Base-by-base conservation (phyloP, 2,888 invertebrate genomes). In the Spodoptera littoralis region DNA sequence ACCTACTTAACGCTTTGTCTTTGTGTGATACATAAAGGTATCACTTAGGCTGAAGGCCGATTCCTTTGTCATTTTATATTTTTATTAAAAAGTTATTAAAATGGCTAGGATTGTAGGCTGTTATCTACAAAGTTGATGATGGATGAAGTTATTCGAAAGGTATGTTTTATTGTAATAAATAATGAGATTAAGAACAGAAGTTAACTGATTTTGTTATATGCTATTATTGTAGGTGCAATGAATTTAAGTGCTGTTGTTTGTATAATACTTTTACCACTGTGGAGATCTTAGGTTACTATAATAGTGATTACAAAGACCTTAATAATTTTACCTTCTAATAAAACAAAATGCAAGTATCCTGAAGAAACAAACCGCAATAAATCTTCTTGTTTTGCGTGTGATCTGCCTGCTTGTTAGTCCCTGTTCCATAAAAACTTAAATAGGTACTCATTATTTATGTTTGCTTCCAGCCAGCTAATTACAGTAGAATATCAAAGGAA, bases 121-220 rank as follows among this genome's bases (percentile, higher is more conserved):
- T 36, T 55, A 50, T 47, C 45, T 62, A 42, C 65, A 48, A 64
- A 88, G 83, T 70, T 87, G 88, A 90, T 75, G 56, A 92, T 92
- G 91, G 86, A 84, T 79, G 84, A 80, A 58, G 74, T 77, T 56
- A 83, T 62, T 56, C 46, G 54, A 18, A 83, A 77, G 79, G 84
- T 84, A 81, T 24, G 44, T 30, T 18, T 18, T 8, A 43, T 47
- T 51, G 43, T 42, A 70, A 47, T 24, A 30, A 22, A 3, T 42
- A 51, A 43, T 11, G 1, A 11, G 5, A 45, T 53, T 4, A 27
- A 8, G 11, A 27, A 30, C 27, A 9, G 6, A 36, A 36, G 0
- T 6, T 30, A 6, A 18, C 18, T 18, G 18, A 18, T 18, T 1
- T 18, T 18, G 1, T 18, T 18, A 18, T 18, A 18, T 18, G 18